Evolutionary conservation across 2,888 invertebrate genomes (phyloP).

Genomic region (Apodemia hepburni): DNA sequence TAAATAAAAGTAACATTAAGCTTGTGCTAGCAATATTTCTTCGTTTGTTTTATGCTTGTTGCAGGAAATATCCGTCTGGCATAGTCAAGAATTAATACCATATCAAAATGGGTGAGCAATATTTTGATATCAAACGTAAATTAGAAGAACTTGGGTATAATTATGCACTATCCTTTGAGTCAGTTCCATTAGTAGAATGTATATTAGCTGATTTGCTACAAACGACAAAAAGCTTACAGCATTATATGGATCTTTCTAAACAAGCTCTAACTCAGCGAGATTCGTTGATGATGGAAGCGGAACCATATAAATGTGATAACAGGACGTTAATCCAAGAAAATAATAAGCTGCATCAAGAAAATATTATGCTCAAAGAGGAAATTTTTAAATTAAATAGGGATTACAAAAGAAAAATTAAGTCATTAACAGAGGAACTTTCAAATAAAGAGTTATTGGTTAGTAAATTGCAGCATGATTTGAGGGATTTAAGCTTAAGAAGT

Average conservation of each 20-base stretch:
- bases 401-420: conserved; percentile 80
- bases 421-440: conserved; percentile 81
- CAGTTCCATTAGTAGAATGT: conserved; percentile 89
- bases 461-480: conserved; percentile 64
- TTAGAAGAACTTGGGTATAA: conserved; percentile 91
- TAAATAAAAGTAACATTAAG: neutral
- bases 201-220: conserved; percentile 90
- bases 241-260: conserved; percentile 89
- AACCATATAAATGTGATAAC: conserved; percentile 91
- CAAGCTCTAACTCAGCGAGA: conserved; percentile 85
- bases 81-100: neutral
- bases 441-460: conserved; percentile 69
- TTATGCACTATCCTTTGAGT: conserved; percentile 86
- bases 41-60: neutral
- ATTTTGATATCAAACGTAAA: conserved; percentile 80
- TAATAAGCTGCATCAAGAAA: conserved; percentile 85
- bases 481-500: conserved; percentile 65
- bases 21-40: neutral
- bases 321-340: conserved; percentile 87
- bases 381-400: conserved; percentile 80
- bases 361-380: conserved; percentile 83
- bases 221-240: conserved; percentile 92
- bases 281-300: conserved; percentile 84
- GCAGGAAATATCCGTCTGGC: neutral
- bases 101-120: conserved; percentile 62